Conservation (phyloP, 2,797 vertebrate species). For the Calcarius lapponicus region DNA sequence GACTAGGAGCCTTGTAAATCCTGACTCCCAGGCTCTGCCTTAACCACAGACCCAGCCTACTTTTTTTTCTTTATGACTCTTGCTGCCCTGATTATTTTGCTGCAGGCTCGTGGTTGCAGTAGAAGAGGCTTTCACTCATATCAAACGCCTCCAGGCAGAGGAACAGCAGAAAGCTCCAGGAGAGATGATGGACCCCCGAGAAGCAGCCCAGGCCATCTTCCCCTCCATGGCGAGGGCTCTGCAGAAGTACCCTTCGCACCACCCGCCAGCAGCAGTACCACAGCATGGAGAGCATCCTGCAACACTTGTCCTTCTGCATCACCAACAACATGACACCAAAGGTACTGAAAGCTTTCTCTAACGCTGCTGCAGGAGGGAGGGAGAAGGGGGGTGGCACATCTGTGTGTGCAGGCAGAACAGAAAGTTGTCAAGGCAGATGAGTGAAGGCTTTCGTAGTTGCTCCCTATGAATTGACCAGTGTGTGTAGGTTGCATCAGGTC, state of each 20-base stretch:
- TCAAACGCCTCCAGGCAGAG: slow-evolving; percentile 89
- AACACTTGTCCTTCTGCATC: slow-evolving; percentile 94
- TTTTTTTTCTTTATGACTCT: not conserved
- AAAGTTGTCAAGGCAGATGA: not conserved
- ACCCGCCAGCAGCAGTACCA: slow-evolving; percentile 96
- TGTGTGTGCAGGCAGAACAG: not conserved
- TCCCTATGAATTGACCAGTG: not conserved
- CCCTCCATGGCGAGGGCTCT: slow-evolving; percentile 95
- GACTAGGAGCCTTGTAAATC: not conserved
- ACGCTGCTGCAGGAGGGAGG: rapidly evolving
- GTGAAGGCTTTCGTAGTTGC: not conserved
- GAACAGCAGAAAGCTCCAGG: slow-evolving; percentile 88
- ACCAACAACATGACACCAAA: slow-evolving; percentile 96
- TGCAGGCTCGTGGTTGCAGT: slow-evolving; percentile 92
- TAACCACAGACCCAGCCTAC: not conserved
- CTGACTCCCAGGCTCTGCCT: not conserved
- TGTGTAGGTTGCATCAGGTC: not conserved
- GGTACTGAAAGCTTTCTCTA: slow-evolving; percentile 66
- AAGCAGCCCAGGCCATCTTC: slow-evolving; percentile 95
- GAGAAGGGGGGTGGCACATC: not conserved
- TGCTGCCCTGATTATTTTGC: not conserved
- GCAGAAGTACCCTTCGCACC: slow-evolving; percentile 96
- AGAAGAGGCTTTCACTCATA: slow-evolving; percentile 96
- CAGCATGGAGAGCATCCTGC: slow-evolving; percentile 98
- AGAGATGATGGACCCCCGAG: slow-evolving; percentile 94